A percentile compares a stretch with the other conserved stretches of the same genome.
phyloP scores from a whole-genome alignment of 2,797 vertebrate genomes.

The Anguilla marmorata region DNA sequence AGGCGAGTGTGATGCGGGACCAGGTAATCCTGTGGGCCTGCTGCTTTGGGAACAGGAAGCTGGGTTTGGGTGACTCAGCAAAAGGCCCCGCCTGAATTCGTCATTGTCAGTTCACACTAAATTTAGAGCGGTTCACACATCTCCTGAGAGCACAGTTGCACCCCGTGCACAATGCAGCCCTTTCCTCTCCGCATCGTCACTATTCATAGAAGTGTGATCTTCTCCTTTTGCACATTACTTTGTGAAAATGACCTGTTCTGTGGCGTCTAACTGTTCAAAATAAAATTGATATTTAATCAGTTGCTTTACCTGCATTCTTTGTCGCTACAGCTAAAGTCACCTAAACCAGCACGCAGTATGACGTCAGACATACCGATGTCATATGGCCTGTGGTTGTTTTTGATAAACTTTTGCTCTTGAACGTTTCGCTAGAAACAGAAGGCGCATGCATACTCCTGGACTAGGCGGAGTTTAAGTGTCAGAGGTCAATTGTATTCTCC shows the following conservation, averaged over 20 bases:
- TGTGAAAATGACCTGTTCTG: not conserved
- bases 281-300: not conserved
- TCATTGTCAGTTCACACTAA: not conserved
- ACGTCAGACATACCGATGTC: not conserved
- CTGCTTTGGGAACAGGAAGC: not conserved
- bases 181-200: not conserved
- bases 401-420: not conserved
- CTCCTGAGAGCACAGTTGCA: not conserved
- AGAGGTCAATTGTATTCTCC: not conserved
- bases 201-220: not conserved
- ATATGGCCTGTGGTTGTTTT: not conserved
- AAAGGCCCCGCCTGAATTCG: not conserved
- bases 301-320: not conserved
- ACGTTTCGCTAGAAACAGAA: not conserved
- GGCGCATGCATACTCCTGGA: not conserved
- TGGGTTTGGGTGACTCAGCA: constrained; percentile 8
- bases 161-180: not conserved
- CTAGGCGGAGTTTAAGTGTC: not conserved
- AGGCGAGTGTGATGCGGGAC: not conserved
- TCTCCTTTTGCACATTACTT: not conserved
- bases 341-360: not conserved
- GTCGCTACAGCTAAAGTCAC: not conserved
- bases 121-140: not conserved
- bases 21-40: not conserved
- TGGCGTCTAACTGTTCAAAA: not conserved